Base-by-base conservation (phyloP, 2,113 vertebrate genomes). In the Rutilus rutilus region DNA sequence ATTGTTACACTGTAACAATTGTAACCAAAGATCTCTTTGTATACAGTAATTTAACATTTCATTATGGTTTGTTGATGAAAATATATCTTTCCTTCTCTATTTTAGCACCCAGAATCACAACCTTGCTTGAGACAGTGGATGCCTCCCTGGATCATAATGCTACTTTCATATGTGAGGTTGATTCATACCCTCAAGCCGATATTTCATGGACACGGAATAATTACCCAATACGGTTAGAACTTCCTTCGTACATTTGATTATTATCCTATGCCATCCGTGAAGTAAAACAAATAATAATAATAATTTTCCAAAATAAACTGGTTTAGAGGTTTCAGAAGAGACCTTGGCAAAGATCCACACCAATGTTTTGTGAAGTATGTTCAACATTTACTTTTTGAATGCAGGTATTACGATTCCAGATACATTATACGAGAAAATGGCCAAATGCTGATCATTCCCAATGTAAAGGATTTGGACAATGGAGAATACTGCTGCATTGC, bases 201-300 rank as follows among this genome's bases (percentile, higher is more conserved):
- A 96, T 99, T 85, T 96, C 94, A 0, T 99, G 98, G 98, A 98
- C 96, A 0, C 96, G 97, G 85, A 99, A 99, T 89, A 97, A 97
- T 93, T 95, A 98, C 86, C 97, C 95, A 64, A 97, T 99, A 88
- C 96, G 96, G 98, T 98, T 91, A 91, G 94, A 57, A 69, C 17
- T 47, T 12, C 30, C 79, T 50, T 50, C 11, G 75, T 60, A 1
- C 15, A 30, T 52, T 19, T 39, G 9, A 78, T 30, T 33, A 25
- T 74, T 74, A 74, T 39, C 7, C 33, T 73, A 3, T 69, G 30
- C 17, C 21, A 23, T 69, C 9, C 33, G 5, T 69, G 21, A 69
- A 39, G 10, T 39, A 69, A 36, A 3, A 1, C 5, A 36, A 4
- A 65, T 30, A 27, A 25, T 9, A 25, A 62, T 25, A 6, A 7